phyloP scores from a whole-genome alignment of 2,888 invertebrate genomes.

The Homarus gammarus region DNA sequence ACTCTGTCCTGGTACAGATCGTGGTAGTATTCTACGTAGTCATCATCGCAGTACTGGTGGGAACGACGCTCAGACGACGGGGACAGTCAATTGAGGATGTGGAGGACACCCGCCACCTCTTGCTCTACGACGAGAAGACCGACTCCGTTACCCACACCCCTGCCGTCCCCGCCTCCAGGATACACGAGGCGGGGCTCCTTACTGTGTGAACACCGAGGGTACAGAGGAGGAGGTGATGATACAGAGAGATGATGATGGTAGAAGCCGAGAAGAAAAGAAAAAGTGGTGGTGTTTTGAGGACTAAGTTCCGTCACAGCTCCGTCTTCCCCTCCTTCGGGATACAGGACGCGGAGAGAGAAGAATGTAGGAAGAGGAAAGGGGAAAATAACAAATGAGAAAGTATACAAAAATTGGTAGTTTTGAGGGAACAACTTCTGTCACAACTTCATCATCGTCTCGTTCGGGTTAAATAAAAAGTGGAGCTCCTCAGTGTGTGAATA shows the following conservation, averaged over 20 bases:
- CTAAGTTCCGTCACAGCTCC: too few relatives aligned
- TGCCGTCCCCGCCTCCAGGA: slow-evolving; percentile 66
- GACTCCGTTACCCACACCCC: slow-evolving; percentile 56
- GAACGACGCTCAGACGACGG: slow-evolving; percentile 70
- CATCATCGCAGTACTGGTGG: slow-evolving; percentile 70
- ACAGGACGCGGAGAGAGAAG: too few relatives aligned
- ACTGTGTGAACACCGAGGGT: slow-evolving; percentile 48
- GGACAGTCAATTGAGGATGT: slow-evolving; percentile 50
- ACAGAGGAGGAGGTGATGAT: neutral
- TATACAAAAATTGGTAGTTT: too few relatives aligned
- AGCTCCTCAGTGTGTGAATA: too few relatives aligned
- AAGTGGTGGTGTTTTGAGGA: neutral
- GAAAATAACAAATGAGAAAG: too few relatives aligned
- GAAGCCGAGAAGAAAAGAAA: neutral
- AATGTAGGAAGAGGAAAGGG: too few relatives aligned
- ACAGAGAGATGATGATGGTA: neutral
- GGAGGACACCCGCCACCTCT: slow-evolving; percentile 64
- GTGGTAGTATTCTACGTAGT: slow-evolving; percentile 73
- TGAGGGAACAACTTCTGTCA: too few relatives aligned
- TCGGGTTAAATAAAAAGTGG: too few relatives aligned
- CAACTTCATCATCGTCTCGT: too few relatives aligned
- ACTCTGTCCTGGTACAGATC: slow-evolving; percentile 36
- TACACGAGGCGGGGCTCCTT: slow-evolving; percentile 70
- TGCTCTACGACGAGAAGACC: slow-evolving; percentile 70
- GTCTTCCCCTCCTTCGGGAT: too few relatives aligned